These are phyloP conservation scores for Melanocharis versteri DNA, from an alignment of 2,113 vertebrate species.

Conservation along the genomic window DNA sequence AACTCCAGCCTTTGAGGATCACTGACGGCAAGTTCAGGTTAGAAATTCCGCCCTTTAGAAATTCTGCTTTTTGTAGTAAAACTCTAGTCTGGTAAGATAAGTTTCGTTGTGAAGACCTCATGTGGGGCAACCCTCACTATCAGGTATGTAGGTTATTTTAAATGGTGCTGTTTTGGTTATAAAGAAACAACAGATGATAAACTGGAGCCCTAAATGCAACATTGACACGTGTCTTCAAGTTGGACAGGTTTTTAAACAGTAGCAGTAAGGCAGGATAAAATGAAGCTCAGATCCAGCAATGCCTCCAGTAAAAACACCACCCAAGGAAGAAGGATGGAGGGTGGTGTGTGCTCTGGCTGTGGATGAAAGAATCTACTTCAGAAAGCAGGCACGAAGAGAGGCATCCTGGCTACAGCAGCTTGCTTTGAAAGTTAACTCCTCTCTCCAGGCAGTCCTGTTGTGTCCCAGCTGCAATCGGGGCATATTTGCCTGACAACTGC, in stretches of 20 bases:
- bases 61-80: background rate
- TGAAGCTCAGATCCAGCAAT: background rate
- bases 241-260: slow-evolving; percentile 37
- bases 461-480: background rate
- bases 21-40: background rate
- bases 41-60: slow-evolving; percentile 4
- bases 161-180: background rate
- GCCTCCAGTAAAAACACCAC: slow-evolving; percentile 55
- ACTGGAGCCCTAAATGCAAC: background rate
- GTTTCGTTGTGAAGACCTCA: background rate
- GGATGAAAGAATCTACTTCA: slow-evolving; percentile 59
- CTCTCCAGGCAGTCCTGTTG: slow-evolving; percentile 7
- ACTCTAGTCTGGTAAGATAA: background rate
- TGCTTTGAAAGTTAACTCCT: slow-evolving; percentile 49
- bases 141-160: background rate
- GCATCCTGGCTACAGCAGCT: slow-evolving; percentile 15
- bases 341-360: slow-evolving; percentile 56
- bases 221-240: slow-evolving; percentile 19
- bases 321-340: slow-evolving; percentile 23
- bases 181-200: background rate
- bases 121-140: background rate
- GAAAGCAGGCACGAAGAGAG: slow-evolving; percentile 31
- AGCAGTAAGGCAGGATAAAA: slow-evolving; percentile 16
- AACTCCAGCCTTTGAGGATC: slow-evolving; percentile 20
- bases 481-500: background rate